Conservation (phyloP, 37 sponge, comb jelly and placozoan species). For the Cliona cf. orientalis region DNA sequence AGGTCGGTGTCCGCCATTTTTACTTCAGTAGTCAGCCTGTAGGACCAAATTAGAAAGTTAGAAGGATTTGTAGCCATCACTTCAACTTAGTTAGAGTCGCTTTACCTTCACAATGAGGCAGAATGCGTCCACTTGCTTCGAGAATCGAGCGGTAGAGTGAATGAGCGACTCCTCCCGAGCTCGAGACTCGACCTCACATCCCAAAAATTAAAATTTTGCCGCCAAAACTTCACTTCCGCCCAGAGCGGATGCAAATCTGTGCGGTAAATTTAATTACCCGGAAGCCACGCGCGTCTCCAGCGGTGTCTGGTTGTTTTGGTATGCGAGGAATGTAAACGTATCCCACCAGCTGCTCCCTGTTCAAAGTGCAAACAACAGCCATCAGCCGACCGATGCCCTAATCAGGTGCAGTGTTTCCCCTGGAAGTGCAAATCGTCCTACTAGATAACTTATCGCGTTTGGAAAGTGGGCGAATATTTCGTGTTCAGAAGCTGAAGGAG, state of each 20-base stretch:
- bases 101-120: too few species aligned
- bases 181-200: too few species aligned
- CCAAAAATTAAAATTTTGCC: slow-evolving; percentile 27
- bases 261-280: neutral
- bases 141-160: too few species aligned
- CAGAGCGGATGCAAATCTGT: slow-evolving; percentile 6
- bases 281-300: neutral
- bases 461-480: too few species aligned
- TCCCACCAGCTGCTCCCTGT: slow-evolving; percentile 10
- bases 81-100: too few species aligned
- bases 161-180: too few species aligned
- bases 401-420: neutral
- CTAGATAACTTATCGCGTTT: too few species aligned
- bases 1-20: neutral
- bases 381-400: neutral
- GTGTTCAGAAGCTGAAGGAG: too few species aligned
- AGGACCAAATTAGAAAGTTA: too few species aligned
- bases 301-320: slow-evolving; percentile 6
- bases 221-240: slow-evolving; percentile 26
- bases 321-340: slow-evolving; percentile 29
- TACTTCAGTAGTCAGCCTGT: too few species aligned
- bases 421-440: neutral
- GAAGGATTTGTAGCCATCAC: too few species aligned
- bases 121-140: too few species aligned
- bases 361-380: slow-evolving; percentile 16